Base-by-base conservation (phyloP, 2,888 invertebrate species). In the Lasioglossum calceatum region DNA sequence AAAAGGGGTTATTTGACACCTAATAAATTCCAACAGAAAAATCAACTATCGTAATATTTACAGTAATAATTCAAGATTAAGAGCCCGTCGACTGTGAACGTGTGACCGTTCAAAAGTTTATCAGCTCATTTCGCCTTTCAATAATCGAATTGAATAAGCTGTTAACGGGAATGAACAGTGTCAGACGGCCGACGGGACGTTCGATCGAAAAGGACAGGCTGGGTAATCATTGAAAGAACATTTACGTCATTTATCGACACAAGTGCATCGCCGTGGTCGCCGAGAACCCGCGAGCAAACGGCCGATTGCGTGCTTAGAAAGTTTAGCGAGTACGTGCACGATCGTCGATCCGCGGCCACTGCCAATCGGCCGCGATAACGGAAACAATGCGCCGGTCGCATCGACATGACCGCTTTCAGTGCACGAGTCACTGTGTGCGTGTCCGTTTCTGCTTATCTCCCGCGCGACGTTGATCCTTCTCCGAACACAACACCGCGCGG, bases 331-430 rank as follows among this genome's bases (percentile, higher is more conserved):
- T 87, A 91, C 89, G 89, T 88, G 89, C 81, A 83, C 82, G 78
- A 81, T 83, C 78, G 82, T 58, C 81, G 89, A 88, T 91, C 77
- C 88, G 87, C 84, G 88, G 88, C 86, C 85, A 90, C 87, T 90
- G 89, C 87, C 92, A 92, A 92, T 90, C 91, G 90, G 86, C 81
- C 88, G 84, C 91, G 94, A 94, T 94, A 93, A 92, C 91, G 92
- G 92, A 92, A 92, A 93, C 92, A 93, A 93, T 93, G 91, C 92
- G 87, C 86, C 84, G 88, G 47, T 76, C 36, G 84, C 89, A 87
- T 83, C 87, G 64, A 77, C 67, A 61, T 85, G 85, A 72, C 78
- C 67, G 76, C 74, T 77, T 85, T 71, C 79, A 72, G 36, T 64
- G 36, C 42, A 58, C 72, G 14, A 44, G 76, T 75, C 74, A 14